Evolutionary conservation across 1,140 invertebrate species (phyloP), one percentile per base, ranked within the genome.

Genomic region (Rhagoletis pomonella): DNA sequence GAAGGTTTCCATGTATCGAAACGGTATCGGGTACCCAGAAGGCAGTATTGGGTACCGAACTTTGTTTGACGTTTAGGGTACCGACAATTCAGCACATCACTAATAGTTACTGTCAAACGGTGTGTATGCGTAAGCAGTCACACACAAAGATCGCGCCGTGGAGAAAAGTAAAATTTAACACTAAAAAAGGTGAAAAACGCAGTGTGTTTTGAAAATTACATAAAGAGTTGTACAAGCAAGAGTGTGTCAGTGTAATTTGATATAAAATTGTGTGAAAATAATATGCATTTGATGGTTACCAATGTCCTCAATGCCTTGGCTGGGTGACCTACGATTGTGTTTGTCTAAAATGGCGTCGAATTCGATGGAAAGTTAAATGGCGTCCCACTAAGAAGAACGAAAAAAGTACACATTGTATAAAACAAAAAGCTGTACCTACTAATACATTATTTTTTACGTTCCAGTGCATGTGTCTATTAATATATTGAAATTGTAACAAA

Each of bases 71-170:
- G 29, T 29, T 29, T 29, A 29, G 29, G 29, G 29, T 29, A 29
- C 29, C 29, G 29, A 29, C 29, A 29, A 29, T 29, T 29, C 29
- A 29, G 29, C 29, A 29, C 29, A 29, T 29, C 29, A 29, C 29
- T 29, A 29, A 29, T 29, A 73, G 67, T 73, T 73, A 73, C 67
- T 73, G 67, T 73, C 67, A 73, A 39, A 73, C 67, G 67, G 73
- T 81, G 73, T 81, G 73, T 81, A 81, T 81, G 73, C 73, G 73
- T 81, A 81, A 81, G 73, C 73, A 81, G 73, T 81, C 73, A 55
- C 50, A 81, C 73, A 81, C 39, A 81, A 81, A 55, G 42, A 81
- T 81, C 73, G 73, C 73, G 73, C 47, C 73, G 73, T 58, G 73
- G 73, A 81, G 73, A 81, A 81, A 81, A 81, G 44, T 81, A 81